Evolutionary conservation across 1,140 invertebrate species (phyloP).

Genomic region (Sweltsa coloradensis): DNA sequence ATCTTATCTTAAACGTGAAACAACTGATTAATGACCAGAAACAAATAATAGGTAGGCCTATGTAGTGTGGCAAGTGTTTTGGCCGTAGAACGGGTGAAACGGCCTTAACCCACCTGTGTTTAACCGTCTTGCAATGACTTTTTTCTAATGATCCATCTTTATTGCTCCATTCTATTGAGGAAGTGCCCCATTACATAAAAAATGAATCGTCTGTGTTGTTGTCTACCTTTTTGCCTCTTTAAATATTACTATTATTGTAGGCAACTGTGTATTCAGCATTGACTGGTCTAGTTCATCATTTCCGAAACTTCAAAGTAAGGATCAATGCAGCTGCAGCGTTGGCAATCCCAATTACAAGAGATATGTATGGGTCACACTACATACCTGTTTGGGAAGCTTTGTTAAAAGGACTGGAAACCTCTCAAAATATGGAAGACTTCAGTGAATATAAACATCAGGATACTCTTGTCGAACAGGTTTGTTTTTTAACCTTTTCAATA

Average conservation of each 20-base stretch:
- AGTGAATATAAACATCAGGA: constrained; percentile 71
- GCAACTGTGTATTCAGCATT: constrained; percentile 35
- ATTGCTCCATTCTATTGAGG: not conserved
- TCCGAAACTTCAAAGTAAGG: constrained; percentile 56
- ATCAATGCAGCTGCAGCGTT: constrained; percentile 71
- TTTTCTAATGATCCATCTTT: not conserved
- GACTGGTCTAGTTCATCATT: constrained; percentile 36
- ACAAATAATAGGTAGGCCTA: no score
- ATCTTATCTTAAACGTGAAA: no score
- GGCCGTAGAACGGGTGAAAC: no score
- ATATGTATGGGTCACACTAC: constrained; percentile 46
- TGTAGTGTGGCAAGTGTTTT: no score
- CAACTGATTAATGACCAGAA: no score
- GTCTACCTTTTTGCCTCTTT: not conserved
- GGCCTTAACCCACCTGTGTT: no score
- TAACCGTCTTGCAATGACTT: no score
- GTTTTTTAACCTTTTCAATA: no score
- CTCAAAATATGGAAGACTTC: constrained; percentile 60
- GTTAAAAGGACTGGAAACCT: constrained; percentile 54
- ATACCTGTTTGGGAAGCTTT: constrained; percentile 51
- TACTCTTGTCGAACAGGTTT: constrained; percentile 49
- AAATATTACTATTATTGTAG: constrained; percentile 25
- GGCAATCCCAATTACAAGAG: constrained; percentile 39
- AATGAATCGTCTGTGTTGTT: not conserved
- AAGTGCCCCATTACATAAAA: not conserved